Percentiles rank a stretch among this genome's conserved stretches.
These are phyloP conservation scores for Microcebus jonahi DNA, from an alignment of 2,113 vertebrate genomes.

Conservation along the genomic window DNA sequence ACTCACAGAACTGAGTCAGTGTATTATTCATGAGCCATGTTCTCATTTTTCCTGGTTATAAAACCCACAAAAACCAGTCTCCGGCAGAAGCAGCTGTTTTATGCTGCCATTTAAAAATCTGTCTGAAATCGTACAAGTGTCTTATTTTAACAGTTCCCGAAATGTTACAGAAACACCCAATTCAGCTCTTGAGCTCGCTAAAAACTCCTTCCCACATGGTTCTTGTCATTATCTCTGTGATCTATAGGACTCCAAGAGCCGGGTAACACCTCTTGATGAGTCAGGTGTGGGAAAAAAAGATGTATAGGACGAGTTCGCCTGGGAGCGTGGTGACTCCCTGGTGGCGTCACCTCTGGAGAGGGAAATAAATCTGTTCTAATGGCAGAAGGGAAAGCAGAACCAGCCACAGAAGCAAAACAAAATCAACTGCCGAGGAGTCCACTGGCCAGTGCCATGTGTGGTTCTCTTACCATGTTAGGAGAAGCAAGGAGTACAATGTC, in stretches of 20 bases:
- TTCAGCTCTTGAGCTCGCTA: not conserved
- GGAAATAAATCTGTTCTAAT: not conserved
- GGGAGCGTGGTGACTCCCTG: not conserved
- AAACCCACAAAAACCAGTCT: conserved; percentile 32
- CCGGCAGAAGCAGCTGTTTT: conserved; percentile 53
- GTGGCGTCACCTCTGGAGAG: not conserved
- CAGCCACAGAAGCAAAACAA: not conserved
- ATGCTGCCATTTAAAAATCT: conserved; percentile 42
- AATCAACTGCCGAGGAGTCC: not conserved
- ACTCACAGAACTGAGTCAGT: conserved; percentile 29
- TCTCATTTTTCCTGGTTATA: conserved; percentile 37
- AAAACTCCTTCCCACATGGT: conserved; percentile 12
- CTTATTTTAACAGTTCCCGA: conserved; percentile 62
- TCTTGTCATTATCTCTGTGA: not conserved
- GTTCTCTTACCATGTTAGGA: not conserved
- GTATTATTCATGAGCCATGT: conserved; percentile 67
- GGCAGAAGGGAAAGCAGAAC: not conserved
- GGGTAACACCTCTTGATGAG: not conserved
- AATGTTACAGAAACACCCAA: not conserved
- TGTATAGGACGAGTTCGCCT: not conserved
- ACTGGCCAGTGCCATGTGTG: rapidly evolving
- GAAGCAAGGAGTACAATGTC: no score
- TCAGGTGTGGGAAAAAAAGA: not conserved
- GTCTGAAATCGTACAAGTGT: conserved; percentile 27
- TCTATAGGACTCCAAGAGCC: not conserved